Evolutionary conservation across 2,797 vertebrate genomes (phyloP).

Genomic region (Enteromius anoplus): DNA sequence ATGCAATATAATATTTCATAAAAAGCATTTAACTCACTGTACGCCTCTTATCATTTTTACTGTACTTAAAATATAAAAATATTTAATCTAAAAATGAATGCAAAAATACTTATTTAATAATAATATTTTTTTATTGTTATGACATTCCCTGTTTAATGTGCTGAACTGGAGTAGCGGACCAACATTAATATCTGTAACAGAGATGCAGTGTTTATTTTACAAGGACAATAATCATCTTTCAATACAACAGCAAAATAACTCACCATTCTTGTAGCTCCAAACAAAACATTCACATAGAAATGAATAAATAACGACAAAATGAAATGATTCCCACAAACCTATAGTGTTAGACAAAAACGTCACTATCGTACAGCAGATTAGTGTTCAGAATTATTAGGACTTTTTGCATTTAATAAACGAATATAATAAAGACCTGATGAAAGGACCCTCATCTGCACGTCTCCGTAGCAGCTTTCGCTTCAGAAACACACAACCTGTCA

Average conservation of each 20-base stretch:
- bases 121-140: neutral
- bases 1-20: neutral
- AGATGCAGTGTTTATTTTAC: constrained; percentile 12
- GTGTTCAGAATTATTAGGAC: neutral
- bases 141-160: neutral
- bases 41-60: neutral
- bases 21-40: neutral
- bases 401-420: neutral
- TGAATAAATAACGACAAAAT: constrained; percentile 38
- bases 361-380: neutral
- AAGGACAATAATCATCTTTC: constrained; percentile 40
- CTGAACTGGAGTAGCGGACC: neutral
- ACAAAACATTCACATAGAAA: constrained; percentile 45
- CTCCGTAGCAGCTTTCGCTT: neutral
- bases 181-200: constrained; percentile 31
- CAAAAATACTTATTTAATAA: neutral
- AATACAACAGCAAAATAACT: constrained; percentile 22
- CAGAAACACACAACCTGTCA: constrained; percentile 6
- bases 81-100: neutral
- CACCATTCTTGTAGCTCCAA: constrained; percentile 11
- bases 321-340: neutral
- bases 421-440: constrained; percentile 7
- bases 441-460: neutral
- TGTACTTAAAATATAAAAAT: neutral
- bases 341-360: neutral